Base-by-base conservation (phyloP, 1,140 invertebrate species). In the Drosophila watanabei region DNA sequence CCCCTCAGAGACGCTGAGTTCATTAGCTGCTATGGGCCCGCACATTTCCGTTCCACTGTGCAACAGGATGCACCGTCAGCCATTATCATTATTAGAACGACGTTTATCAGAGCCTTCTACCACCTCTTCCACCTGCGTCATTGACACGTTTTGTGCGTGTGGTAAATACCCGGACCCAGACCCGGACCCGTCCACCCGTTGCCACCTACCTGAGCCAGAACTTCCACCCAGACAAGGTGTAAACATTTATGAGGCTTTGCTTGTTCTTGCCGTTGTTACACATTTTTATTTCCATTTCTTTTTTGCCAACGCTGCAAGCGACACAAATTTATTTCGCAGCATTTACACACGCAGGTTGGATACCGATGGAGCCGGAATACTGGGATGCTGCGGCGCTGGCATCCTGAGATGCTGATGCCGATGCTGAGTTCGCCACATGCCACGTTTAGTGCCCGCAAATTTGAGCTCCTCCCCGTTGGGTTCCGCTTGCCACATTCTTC, bases 261-360 rank as follows among this genome's bases (percentile, higher is more conserved):
- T 73, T 73, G 75, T 77, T 77, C 52, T 59, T 77, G 73, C 56
- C 56, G 75, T 59, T 60, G 75, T 59, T 68, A 58, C 62, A 77
- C 75, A 59, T 77, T 77, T 75, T 63, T 75, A 75, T 75, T 65
- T 64, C 61, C 56, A 61, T 69, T 49, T 60, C 54, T 59, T 81
- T 75, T 64, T 35, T 82, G 76, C 58, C 52, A 77, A 78, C 66
- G 79, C 71, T 88, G 73, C 85, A 85, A 77, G 86, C 81, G 86
- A 88, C 85, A 85, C 86, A 82, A 88, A 88, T 88, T 88, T 88
- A 88, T 88, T 90, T 88, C 85, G 73, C 75, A 88, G 70, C 78
- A 88, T 89, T 88, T 88, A 81, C 85, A 72, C 63, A 87, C 80
- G 57, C 70, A 71, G 69, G 66, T 75, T 65, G 78, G 63, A 56